A percentile compares a stretch with the other conserved stretches of the same genome.
These are phyloP conservation scores for Cichladusa arquata DNA, from an alignment of 2,113 vertebrate species.

Conservation along the genomic window DNA sequence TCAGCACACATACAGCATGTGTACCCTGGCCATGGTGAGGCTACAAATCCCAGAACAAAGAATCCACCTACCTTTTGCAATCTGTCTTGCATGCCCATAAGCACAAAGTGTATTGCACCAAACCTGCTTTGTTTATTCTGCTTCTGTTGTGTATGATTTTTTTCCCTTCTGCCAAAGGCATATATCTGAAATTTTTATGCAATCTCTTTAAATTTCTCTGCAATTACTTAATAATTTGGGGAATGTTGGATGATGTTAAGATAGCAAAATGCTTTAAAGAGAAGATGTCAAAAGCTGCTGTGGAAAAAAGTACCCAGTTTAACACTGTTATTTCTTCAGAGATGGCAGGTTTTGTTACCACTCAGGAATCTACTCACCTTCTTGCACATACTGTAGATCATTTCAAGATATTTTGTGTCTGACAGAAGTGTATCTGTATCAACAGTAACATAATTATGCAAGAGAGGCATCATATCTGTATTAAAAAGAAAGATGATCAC, in stretches of 20 bases:
- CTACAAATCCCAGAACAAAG: not conserved
- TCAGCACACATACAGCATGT: not conserved
- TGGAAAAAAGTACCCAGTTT: not conserved
- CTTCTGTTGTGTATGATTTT: not conserved
- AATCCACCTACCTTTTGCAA: not conserved
- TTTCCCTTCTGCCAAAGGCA: not conserved
- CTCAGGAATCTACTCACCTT: slow-evolving; percentile 80
- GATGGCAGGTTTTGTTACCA: not conserved
- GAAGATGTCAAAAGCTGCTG: not conserved
- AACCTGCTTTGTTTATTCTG: not conserved
- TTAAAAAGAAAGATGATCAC: slow-evolving; percentile 27
- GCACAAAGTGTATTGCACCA: not conserved
- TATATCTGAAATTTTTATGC: not conserved
- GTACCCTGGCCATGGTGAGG: not conserved
- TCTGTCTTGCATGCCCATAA: not conserved
- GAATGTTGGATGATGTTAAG: not conserved
- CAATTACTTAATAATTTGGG: not conserved
- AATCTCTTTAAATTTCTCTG: not conserved
- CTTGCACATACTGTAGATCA: slow-evolving; percentile 99
- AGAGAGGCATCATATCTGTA: slow-evolving; percentile 98
- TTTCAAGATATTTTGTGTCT: slow-evolving; percentile 97
- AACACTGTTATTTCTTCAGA: not conserved
- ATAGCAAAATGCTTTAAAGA: not conserved
- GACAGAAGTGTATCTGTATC: slow-evolving; percentile 95
- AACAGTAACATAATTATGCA: slow-evolving; percentile 98